Percentiles rank a stretch among this genome's conserved stretches.
phyloP scores from a whole-genome alignment of 2,797 vertebrate species.

The Sardinella longiceps region DNA sequence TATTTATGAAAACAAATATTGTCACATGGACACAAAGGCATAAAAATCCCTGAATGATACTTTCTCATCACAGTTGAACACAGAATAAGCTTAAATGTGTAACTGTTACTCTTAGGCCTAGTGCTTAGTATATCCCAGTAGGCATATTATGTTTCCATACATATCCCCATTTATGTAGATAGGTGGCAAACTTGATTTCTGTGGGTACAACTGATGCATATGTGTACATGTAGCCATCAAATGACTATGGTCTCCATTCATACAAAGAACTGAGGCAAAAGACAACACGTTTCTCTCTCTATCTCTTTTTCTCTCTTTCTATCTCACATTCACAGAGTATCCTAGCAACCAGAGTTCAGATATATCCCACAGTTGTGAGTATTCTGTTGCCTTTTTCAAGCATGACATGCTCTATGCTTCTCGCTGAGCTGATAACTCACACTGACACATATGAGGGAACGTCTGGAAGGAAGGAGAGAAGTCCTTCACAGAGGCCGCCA shows the following conservation, averaged over 20 bases:
- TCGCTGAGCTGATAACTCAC: neutral
- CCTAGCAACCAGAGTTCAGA: slow-evolving; percentile 15
- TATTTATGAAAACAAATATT: too few species aligned
- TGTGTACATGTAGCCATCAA: neutral
- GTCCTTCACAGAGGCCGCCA: neutral
- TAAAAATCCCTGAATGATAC: too few species aligned
- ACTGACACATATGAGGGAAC: neutral
- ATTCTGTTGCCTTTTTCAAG: neutral
- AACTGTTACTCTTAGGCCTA: too few species aligned
- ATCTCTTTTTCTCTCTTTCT: too few species aligned
- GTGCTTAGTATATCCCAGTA: too few species aligned
- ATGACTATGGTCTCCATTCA: neutral
- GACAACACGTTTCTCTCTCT: neutral
- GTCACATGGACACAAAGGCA: too few species aligned
- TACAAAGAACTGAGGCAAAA: neutral
- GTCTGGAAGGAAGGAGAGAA: slow-evolving; percentile 7
- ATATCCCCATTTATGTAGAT: too few species aligned
- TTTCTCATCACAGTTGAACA: too few species aligned
- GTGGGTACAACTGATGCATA: too few species aligned
- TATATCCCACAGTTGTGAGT: neutral
- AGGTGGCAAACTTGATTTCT: too few species aligned
- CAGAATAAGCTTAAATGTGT: too few species aligned
- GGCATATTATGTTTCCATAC: too few species aligned
- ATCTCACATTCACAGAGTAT: neutral
- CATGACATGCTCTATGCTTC: neutral